Evolutionary conservation across 2,888 invertebrate genomes (phyloP), one percentile per base, ranked within the genome.

Genomic region (Caenorhabditis sp.): DNA sequence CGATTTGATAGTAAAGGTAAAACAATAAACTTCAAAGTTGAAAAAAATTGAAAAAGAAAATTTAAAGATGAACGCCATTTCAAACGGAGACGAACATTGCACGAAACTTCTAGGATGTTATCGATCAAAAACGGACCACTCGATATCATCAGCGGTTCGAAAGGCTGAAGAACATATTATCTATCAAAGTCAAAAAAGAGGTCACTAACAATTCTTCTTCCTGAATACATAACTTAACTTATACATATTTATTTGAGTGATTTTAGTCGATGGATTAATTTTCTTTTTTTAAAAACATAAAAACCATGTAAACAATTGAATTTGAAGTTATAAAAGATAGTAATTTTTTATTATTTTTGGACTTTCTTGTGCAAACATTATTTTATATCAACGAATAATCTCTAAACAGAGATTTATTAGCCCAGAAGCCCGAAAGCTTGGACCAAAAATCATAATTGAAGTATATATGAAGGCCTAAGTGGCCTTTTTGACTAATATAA

Each of bases 1-100:
- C 88, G 97, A 97, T 89, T 90, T 97, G 62, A 89, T 96, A 65
- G 82, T 70, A 57, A 65, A 73, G 69, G 87, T 87, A 24, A 36
- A 63, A 59, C 21, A 1, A 12, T 58, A 2, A 58, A 26, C 21
- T n/a, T n/a, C n/a, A n/a, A n/a, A n/a, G n/a, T n/a, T n/a, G n/a
- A n/a, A n/a, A n/a, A 17, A 3, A 24, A 24, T 50, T 61, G 17
- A 23, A 61, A 58, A 58, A 61, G 26, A 14, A 10, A 37, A 24
- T n/a, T 21, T 83, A 54, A 62, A 86, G 86, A 88, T 88, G 88
- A 81, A 85, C 61, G 79, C 76, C 31, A 86, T 88, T 55, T 81
- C 85, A 1, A 78, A 76, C 19, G 87, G 86, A 3, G 68, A 72
- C 23, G 70, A 78, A 55, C 87, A 88, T 63, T 88, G 88, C 62